These are phyloP conservation scores for Melanocharis versteri DNA, from an alignment of 2,113 vertebrate species.

Conservation along the genomic window DNA sequence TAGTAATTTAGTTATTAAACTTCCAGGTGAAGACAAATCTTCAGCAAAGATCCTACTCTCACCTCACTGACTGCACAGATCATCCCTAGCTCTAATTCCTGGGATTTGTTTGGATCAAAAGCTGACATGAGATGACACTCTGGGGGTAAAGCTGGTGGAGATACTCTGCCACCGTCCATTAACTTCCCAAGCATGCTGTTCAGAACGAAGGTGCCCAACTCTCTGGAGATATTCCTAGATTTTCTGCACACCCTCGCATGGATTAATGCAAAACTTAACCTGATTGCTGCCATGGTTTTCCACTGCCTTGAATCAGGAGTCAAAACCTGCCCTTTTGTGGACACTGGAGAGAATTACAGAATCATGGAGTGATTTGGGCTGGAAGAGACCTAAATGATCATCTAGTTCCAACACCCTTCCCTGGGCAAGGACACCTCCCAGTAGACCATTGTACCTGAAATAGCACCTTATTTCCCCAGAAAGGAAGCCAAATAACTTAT, in stretches of 20 bases:
- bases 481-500: not conserved
- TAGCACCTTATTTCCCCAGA: not conserved
- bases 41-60: not conserved
- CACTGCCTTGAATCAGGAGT: not conserved
- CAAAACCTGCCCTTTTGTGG: not conserved
- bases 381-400: not conserved
- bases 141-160: not conserved
- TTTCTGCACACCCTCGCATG: fast-evolving
- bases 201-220: not conserved
- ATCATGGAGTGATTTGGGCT: not conserved
- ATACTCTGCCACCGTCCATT: not conserved
- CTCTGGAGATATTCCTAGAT: not conserved
- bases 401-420: not conserved
- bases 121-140: not conserved
- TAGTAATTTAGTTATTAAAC: not conserved
- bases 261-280: not conserved
- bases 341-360: not conserved
- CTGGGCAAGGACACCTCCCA: not conserved
- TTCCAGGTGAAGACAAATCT: not conserved
- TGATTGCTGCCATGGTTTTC: not conserved
- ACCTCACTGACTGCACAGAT: not conserved
- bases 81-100: not conserved
- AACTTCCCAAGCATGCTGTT: not conserved
- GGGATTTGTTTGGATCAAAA: not conserved
- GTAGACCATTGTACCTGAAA: not conserved